These are phyloP conservation scores for Stegophylla sp. DNA, from an alignment of 2,888 invertebrate species.

Conservation along the genomic window DNA sequence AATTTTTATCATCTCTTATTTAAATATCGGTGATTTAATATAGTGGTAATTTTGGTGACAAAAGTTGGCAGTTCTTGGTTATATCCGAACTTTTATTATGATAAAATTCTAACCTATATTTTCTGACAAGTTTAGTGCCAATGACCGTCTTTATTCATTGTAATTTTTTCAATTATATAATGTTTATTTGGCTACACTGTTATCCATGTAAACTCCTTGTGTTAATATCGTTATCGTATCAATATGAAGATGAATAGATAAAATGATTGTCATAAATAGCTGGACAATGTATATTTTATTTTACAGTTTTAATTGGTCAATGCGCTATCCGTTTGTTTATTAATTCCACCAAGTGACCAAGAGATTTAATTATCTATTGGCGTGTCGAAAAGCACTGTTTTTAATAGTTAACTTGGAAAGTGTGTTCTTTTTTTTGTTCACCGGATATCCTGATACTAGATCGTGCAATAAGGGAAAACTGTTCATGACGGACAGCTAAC, in stretches of 20 bases:
- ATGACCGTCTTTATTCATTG: too few species aligned
- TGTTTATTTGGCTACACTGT: slow-evolving; percentile 31
- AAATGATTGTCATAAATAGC: slow-evolving; percentile 43
- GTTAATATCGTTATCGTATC: slow-evolving; percentile 43
- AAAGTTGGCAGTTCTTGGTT: too few species aligned
- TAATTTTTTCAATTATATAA: background rate
- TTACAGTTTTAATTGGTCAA: background rate
- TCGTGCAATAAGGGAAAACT: background rate
- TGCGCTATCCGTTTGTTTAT: background rate
- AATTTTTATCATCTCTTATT: too few species aligned
- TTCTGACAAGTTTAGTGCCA: too few species aligned
- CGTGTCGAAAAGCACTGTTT: background rate
- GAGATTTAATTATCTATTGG: background rate
- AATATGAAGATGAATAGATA: slow-evolving; percentile 40
- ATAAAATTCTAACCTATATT: too few species aligned
- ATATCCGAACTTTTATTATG: too few species aligned
- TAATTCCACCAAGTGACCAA: background rate
- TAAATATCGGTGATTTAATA: too few species aligned
- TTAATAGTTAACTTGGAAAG: background rate
- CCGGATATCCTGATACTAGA: background rate
- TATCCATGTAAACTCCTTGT: slow-evolving; percentile 29
- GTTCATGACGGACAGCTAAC: background rate
- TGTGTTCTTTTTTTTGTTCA: background rate
- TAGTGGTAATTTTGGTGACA: too few species aligned
- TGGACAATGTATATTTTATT: slow-evolving; percentile 4